These are phyloP conservation scores for Masnerella sp. DNA, from an alignment of 2,888 invertebrate genomes.

Conservation along the genomic window DNA sequence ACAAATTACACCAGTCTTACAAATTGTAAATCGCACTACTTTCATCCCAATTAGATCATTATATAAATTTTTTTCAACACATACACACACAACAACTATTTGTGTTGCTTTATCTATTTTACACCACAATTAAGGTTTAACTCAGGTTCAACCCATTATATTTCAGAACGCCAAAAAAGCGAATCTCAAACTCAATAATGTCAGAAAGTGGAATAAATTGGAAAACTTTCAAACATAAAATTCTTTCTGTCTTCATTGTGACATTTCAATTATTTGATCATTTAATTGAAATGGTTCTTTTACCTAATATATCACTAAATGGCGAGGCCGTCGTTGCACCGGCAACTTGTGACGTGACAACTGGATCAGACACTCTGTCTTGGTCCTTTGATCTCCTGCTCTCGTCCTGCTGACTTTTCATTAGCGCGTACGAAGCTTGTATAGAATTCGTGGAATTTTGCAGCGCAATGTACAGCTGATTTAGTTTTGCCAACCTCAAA, in stretches of 20 bases:
- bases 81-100: too few relatives aligned
- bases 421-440: constrained; percentile 50
- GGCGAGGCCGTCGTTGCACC: constrained; percentile 20
- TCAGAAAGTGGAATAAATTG: constrained; percentile 1
- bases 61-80: too few relatives aligned
- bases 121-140: too few relatives aligned
- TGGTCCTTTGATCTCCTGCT: constrained; percentile 26
- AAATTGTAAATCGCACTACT: too few relatives aligned
- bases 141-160: too few relatives aligned
- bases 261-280: neutral
- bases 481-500: constrained; percentile 65
- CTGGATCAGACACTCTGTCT: constrained; percentile 13
- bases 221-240: constrained; percentile 2
- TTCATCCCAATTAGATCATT: too few relatives aligned
- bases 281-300: neutral
- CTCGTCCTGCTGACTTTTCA: constrained; percentile 40
- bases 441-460: constrained; percentile 66
- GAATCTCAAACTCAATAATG: too few relatives aligned
- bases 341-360: constrained; percentile 20
- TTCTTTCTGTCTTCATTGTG: neutral
- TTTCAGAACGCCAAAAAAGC: too few relatives aligned
- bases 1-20: too few relatives aligned
- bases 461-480: constrained; percentile 65
- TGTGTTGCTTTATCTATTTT: too few relatives aligned
- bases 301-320: constrained; percentile 49